Base-by-base conservation (phyloP, 2,888 invertebrate genomes). In the Brachypterus glaber region DNA sequence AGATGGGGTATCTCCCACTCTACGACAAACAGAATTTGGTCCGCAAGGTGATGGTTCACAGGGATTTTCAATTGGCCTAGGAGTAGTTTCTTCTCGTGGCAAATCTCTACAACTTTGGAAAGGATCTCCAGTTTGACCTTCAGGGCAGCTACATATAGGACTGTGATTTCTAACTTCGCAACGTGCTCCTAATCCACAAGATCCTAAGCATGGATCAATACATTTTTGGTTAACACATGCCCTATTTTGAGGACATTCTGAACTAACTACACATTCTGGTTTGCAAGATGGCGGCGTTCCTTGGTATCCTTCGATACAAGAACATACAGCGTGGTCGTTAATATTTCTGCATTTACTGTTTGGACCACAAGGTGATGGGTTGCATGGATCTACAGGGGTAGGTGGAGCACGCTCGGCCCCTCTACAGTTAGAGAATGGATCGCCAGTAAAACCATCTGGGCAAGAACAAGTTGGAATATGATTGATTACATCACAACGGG, bases 31-130 rank as follows among this genome's bases (percentile, higher is more conserved):
- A 2, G 87, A 73, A 60, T 87, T 86, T 2, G 85, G 82, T 41
- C 89, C 88, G 66, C 89, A 89, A 1, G 88, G 87, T 25, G 82
- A 79, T 40, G 84, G 83, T 42, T 70, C 68, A 55, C 89, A 89
- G 5, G 82, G 82, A 58, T 78, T 66, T 17, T 62, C 50, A 14
- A 36, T 35, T 41, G 55, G 53, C 55, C 63, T 58, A 25, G 61
- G 58, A 53, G 63, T 46, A 24, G 57, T 56, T 25, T 63, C 58
- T 55, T 60, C 51, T 43, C 61, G 62, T 54, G 68, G 59, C 52
- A 77, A 66, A 48, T 77, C 74, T 44, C 76, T 71, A 57, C 84
- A 84, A 49, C 79, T 76, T 58, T 77, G 77, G 65, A 86, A 84
- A 35, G 86, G 85, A 75, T 86, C 85, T 25, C 87, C 87, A 15